Evolutionary conservation across 2,888 invertebrate genomes (phyloP).

Genomic region (Chironomus riparius): DNA sequence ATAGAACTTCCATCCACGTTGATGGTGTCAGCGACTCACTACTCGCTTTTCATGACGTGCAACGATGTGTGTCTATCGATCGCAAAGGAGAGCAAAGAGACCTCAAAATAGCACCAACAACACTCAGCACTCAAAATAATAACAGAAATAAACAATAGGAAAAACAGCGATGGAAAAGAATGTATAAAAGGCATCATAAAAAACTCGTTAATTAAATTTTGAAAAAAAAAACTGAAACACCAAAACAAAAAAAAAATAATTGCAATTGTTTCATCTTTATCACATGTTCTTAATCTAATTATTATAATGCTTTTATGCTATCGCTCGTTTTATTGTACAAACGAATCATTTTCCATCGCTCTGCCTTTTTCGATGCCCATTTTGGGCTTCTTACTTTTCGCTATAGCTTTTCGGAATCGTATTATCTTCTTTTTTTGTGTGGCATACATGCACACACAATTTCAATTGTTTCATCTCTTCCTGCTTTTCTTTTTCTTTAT

Average conservation of each 20-base stretch:
- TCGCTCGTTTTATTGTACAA: neutral
- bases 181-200: constrained; percentile 16
- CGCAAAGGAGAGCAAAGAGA: constrained; percentile 10
- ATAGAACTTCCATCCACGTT: neutral
- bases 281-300: constrained; percentile 26
- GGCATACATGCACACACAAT: neutral
- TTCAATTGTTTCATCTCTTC: constrained; percentile 15
- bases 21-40: constrained; percentile 24
- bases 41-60: constrained; percentile 3
- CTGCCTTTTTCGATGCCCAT: neutral
- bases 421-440: neutral
- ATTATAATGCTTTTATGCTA: constrained; percentile 24
- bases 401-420: too few species aligned
- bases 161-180: neutral
- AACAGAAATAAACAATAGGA: neutral
- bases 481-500: constrained; percentile 13
- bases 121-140: too few species aligned
- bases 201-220: constrained; percentile 27
- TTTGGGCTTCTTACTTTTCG: neutral
- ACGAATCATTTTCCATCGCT: neutral
- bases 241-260: constrained; percentile 17
- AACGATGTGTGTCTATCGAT: constrained; percentile 27
- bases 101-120: constrained; percentile 3
- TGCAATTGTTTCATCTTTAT: constrained; percentile 27
- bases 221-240: neutral